Evolutionary conservation across 2,797 vertebrate genomes (phyloP), one percentile per base, ranked within the genome.

Genomic region (Manis crassicaudata): DNA sequence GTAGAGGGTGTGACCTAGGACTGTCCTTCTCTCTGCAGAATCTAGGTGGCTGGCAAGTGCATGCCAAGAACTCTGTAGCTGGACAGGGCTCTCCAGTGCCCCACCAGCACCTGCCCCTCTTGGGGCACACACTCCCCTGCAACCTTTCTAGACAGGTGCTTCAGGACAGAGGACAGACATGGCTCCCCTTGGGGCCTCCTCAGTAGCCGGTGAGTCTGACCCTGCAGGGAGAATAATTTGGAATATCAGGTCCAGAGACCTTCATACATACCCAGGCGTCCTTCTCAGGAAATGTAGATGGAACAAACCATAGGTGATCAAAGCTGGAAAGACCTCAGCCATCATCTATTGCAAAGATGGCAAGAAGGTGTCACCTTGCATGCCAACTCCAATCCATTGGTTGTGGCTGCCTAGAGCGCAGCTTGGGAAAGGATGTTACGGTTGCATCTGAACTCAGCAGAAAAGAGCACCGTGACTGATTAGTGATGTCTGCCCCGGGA

Each of bases 371-470:
- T 97, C 96, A 95, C 77, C 80, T 96, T 27, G 56, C 14, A 25
- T 88, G 96, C 94, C 96, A 97, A 35, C 86, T 81, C 56, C 89
- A 76, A 90, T 94, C 95, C 90, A 73, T 96, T 90, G 96, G 94
- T 62, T 11, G 12, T 67, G 87, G 95, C 94, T 85, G 82, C 94
- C 91, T 60, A 65, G 88, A 80, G 87, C 1, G 32, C 76, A 43
- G 96, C 83, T 20, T 13, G 75, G 92, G 77, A 80, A 87, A 97
- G 65, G 88, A 92, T 87, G 54, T 80, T 90, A 89, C 96, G 94
- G 96, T 97, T 95, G 62, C 32, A 40, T 87, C 91, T 81, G 72
- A 90, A 76, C 96, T 96, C 97, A 96, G 96, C 97, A 96, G 96
- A 94, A 97, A 95, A 89, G 87, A 96, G 52, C 95, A 21, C 60